These are phyloP conservation scores for Myocastor coypus DNA, from an alignment of 2,113 vertebrate genomes.

Conservation along the genomic window DNA sequence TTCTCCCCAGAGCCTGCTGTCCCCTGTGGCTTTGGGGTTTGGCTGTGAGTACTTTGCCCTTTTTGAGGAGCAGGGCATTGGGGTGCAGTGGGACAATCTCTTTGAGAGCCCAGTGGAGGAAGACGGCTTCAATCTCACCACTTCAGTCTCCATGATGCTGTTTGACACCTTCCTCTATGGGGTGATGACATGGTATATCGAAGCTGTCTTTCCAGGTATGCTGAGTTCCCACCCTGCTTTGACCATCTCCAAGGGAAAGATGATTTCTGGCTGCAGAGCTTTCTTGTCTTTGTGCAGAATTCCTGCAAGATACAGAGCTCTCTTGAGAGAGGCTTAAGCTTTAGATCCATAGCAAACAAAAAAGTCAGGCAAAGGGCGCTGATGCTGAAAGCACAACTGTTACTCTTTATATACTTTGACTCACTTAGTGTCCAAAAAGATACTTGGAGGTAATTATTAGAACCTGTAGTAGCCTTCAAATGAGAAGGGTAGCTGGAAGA, in stretches of 20 bases:
- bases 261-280: neutral
- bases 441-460: neutral
- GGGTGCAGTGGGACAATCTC: constrained; percentile 97
- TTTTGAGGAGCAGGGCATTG: constrained; percentile 97
- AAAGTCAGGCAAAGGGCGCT: neutral
- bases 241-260: neutral
- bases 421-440: neutral
- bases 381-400: neutral
- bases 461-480: neutral
- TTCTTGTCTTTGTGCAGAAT: neutral
- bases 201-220: constrained; percentile 97
- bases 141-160: constrained; percentile 93
- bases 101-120: constrained; percentile 93
- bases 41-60: constrained; percentile 97
- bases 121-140: constrained; percentile 95
- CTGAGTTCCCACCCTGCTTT: neutral
- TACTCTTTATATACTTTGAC: neutral
- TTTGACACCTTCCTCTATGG: constrained; percentile 95
- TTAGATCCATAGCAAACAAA: neutral
- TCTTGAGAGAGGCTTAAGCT: neutral
- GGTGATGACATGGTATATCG: constrained; percentile 98
- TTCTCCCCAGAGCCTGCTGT: constrained; percentile 93
- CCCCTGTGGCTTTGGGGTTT: constrained; percentile 97
- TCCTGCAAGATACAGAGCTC: neutral
- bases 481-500: neutral